Evolutionary conservation across 2,888 invertebrate species (phyloP), one percentile per base, ranked within the genome.

Genomic region (Drosophila rubida): DNA sequence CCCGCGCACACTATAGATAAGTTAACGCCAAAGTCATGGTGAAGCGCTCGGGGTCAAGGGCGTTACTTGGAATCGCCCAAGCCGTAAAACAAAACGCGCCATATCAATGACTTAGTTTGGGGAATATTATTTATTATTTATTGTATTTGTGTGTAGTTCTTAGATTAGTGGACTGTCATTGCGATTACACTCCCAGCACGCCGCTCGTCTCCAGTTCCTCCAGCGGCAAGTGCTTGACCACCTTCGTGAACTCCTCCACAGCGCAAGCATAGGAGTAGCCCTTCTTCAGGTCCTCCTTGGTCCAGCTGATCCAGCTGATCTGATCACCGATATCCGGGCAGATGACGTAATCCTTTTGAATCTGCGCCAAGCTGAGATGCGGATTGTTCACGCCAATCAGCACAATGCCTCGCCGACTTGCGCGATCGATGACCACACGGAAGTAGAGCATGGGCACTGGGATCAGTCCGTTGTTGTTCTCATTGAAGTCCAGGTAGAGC

Each of bases 401-500:
- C 0, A 93, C 94, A 19, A 94, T 90, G 0, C 93, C 94, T 9
- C 90, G 84, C 4, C 90, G 85, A 13, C 78, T 80, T 0, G 49
- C 69, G 0, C 91, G 91, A 68, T 94, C 93, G 54, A 93, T 92
- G 1, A 94, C 83, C 0, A 94, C 91, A 79, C 94, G 94, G 92
- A 93, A 95, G 68, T 92, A 93, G 5, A 93, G 58, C 71, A 91
- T 92, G 1, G 94, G 94, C 5, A 94, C 93, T 0, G 94, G 93
- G 32, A 94, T 83, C 49, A 90, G 88, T 1, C 85, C 91, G 50
- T 89, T 89, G 14, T 89, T 84, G 27, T 90, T 88, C 22, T 75
- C 85, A 62, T 92, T 90, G 25, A 87, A 87, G 63, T 86, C 78
- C 5, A 93, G 82, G 67, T 91, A 92, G 6, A 93, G 75, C 16